These are phyloP conservation scores for Pica pica DNA, from an alignment of 2,113 vertebrate species.

Conservation along the genomic window DNA sequence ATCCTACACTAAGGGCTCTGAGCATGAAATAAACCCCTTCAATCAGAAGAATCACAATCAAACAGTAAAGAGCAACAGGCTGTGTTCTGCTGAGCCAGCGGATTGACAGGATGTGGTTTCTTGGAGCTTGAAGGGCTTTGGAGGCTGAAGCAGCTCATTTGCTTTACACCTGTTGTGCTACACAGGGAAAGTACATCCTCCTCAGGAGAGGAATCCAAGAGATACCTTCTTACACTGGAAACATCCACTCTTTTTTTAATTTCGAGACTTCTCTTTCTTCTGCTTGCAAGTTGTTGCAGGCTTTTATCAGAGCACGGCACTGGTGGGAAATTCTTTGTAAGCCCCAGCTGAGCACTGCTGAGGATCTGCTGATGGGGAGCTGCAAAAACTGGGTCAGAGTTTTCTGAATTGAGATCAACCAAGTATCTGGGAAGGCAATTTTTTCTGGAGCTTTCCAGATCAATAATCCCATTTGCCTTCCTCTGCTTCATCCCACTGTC, in stretches of 20 bases:
- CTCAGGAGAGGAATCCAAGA: constrained; percentile 9
- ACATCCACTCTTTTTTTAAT: neutral
- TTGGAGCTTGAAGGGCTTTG: neutral
- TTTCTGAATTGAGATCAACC: neutral
- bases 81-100: neutral
- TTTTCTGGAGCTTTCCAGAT: neutral
- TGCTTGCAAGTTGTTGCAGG: neutral
- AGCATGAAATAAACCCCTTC: neutral
- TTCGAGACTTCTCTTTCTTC: neutral
- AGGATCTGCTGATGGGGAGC: neutral
- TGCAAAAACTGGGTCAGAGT: neutral
- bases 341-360: neutral
- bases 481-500: neutral
- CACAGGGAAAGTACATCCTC: neutral
- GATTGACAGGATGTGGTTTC: neutral
- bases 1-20: accelerated
- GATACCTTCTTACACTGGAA: neutral
- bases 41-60: constrained; percentile 73
- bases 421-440: neutral
- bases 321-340: neutral
- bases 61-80: constrained; percentile 54
- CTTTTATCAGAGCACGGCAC: neutral
- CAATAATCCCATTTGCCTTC: neutral
- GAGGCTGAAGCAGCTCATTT: constrained; percentile 56
- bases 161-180: neutral